phyloP scores from a whole-genome alignment of 2,113 vertebrate species.

The Eulemur macaco region DNA sequence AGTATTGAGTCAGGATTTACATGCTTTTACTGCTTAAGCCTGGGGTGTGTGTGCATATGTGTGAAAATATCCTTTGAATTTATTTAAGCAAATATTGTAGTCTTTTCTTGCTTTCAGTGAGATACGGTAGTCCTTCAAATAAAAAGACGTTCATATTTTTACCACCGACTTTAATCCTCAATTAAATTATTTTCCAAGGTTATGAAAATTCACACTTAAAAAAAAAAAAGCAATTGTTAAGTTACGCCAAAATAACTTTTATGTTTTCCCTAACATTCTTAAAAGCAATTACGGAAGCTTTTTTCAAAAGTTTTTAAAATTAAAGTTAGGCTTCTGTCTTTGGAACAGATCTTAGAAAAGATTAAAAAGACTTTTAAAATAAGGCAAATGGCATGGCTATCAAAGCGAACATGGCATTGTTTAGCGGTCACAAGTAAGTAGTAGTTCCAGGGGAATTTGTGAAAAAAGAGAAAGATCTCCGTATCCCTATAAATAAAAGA shows the following conservation, averaged over 20 bases:
- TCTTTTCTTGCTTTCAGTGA: not conserved
- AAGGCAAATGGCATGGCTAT: conserved; percentile 51
- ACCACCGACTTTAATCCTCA: not conserved
- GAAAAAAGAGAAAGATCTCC: not conserved
- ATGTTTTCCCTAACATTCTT: conserved; percentile 28
- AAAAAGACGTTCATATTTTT: not conserved
- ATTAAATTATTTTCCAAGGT: conserved; percentile 30
- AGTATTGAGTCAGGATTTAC: not conserved
- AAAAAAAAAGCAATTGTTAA: not conserved
- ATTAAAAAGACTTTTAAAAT: conserved; percentile 44
- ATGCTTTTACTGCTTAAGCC: not conserved
- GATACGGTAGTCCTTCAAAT: not conserved
- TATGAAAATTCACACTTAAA: not conserved
- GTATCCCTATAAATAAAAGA: not conserved
- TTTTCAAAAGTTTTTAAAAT: conserved; percentile 51
- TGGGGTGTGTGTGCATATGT: not conserved
- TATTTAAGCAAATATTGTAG: not conserved
- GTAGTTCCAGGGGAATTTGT: not conserved
- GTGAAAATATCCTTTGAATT: not conserved
- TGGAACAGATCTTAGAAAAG: conserved; percentile 57
- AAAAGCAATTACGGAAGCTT: conserved; percentile 28
- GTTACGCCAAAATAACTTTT: not conserved
- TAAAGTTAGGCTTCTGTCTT: conserved; percentile 45
- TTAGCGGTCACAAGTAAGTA: conserved; percentile 28
- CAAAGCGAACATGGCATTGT: conserved; percentile 50